Percentiles rank a stretch among this genome's conserved stretches.
Evolutionary conservation across 2,113 vertebrate species (phyloP).

Genomic region (Hypocryptadius cinnamomeus): DNA sequence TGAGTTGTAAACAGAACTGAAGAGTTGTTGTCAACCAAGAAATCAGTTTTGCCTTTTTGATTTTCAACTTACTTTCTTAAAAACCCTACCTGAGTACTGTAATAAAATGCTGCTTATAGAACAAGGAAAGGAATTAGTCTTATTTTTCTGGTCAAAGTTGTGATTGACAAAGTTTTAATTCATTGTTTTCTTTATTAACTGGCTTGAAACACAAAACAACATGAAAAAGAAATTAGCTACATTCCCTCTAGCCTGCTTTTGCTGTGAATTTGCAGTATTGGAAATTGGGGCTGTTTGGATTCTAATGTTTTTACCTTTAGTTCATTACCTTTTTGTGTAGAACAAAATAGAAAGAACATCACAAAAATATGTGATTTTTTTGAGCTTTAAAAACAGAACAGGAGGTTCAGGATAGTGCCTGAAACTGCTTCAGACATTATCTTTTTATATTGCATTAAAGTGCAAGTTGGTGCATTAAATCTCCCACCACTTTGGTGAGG

Average conservation of each 20-base stretch:
- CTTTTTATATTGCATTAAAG: not conserved
- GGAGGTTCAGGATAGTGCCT: not conserved
- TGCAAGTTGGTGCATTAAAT: not conserved
- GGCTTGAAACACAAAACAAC: not conserved
- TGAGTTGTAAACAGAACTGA: not conserved
- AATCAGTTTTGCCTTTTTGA: not conserved
- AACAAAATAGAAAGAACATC: not conserved
- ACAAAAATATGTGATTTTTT: not conserved
- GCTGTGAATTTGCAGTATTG: not conserved
- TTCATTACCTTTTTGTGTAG: not conserved
- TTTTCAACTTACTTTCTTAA: not conserved
- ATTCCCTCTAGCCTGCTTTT: not conserved
- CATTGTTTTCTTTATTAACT: not conserved
- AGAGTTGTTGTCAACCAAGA: not conserved
- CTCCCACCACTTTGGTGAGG: not conserved
- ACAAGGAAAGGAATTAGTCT: not conserved
- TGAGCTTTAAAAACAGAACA: not conserved
- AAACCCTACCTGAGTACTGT: not conserved
- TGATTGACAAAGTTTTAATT: constrained; percentile 19
- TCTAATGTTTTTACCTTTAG: not conserved
- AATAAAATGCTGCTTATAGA: not conserved
- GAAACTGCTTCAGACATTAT: not conserved
- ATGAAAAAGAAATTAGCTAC: not conserved
- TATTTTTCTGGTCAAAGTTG: not conserved
- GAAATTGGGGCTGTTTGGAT: not conserved